Evolutionary conservation across 2,113 vertebrate species (phyloP), one percentile per base, ranked within the genome.

Genomic region (Psephotus haematonotus): DNA sequence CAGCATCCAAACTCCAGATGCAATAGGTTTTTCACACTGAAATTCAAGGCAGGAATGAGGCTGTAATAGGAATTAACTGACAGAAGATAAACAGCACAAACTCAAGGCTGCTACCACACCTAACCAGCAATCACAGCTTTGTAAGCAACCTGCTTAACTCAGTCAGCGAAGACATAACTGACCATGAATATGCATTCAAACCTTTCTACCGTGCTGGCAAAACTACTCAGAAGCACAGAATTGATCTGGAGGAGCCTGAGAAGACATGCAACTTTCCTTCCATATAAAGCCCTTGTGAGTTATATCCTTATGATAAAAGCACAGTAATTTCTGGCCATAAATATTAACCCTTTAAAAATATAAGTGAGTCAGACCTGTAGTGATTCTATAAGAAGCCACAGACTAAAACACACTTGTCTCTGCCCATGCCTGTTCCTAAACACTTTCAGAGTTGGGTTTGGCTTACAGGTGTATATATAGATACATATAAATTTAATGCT

Each of bases 231-330:
- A 5, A 53, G n/a, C 7, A 5, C 1, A n/a, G 31, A 43, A 46
- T 11, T 31, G 14, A 17, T 24, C 44, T 7, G 7, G 0, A 39
- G 35, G n/a, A 37, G 20, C 11, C 63, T 8, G 13, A 39, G 24
- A 85, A 47, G 12, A 3, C 6, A 4, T 7, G 10, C 11, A 37
- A 10, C 9, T 19, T 57, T 25, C 33, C 19, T 4, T n/a, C 39
- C 47, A 29, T 13, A 12, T 0, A 1, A 35, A 37, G 33, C 35
- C 31, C 22, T 47, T 2, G 13, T 3, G 29, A 67, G 37, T 15
- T 18, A 7, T 4, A n/a, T 8, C 70, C 31, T 57, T 15, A 3
- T 4, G 9, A 22, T 8, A 50, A 62, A 53, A 35, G 11, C 23
- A 5, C 4, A 15, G 11, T 7, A 31, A 17, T 47, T 83, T 71